Evolutionary conservation across 2,888 invertebrate species (phyloP).

Genomic region (Agrotis ipsilon): DNA sequence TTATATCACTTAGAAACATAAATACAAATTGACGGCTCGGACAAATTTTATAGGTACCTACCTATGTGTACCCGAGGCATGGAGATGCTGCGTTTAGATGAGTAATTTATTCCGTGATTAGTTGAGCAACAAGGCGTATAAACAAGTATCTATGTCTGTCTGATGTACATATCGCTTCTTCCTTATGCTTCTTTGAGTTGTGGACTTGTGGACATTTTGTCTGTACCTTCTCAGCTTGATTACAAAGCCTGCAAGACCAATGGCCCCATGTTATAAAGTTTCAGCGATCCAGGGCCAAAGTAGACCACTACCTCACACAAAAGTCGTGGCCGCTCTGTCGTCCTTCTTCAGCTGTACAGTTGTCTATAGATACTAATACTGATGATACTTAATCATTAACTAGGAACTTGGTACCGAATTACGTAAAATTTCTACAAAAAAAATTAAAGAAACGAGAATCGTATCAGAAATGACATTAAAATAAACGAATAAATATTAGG

Average conservation of each 20-base stretch:
- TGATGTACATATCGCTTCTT: background rate
- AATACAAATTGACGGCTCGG: constrained; percentile 77
- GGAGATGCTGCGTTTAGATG: constrained; percentile 47
- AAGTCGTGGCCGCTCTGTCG: no score
- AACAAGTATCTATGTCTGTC: constrained; percentile 22
- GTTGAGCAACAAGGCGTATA: constrained; percentile 47
- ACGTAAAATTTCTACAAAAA: no score
- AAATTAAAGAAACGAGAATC: no score
- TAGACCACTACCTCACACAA: no score
- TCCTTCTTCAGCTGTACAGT: no score
- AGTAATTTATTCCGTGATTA: constrained; percentile 58
- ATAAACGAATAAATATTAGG: no score
- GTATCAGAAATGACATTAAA: no score
- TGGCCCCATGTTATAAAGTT: no score
- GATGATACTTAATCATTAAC: no score
- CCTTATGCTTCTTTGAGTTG: constrained; percentile 2
- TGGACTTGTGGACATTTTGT: constrained; percentile 5
- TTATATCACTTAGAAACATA: constrained; percentile 76
- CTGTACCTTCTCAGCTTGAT: background rate
- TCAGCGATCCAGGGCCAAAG: no score
- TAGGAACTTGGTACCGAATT: no score
- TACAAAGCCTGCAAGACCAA: background rate
- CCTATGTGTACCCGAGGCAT: constrained; percentile 46
- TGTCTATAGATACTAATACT: no score
- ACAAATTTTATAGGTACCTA: constrained; percentile 69